A percentile compares a stretch with the other conserved stretches of the same genome.
These are phyloP conservation scores for Bombus picipes DNA, from an alignment of 1,140 invertebrate genomes.

Conservation along the genomic window DNA sequence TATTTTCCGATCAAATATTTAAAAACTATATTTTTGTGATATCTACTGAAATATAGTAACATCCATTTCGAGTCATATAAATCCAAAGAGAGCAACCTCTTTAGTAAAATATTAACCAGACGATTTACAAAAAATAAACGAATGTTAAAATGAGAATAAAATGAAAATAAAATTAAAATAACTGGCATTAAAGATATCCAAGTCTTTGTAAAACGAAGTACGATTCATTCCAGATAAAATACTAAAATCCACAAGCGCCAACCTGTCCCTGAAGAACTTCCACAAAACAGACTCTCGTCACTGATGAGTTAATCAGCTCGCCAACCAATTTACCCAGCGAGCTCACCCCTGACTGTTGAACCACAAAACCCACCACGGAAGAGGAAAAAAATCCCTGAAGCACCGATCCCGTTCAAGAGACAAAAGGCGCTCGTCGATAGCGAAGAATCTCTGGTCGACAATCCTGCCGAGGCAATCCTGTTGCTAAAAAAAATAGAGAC, in stretches of 20 bases:
- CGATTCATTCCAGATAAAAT: neutral
- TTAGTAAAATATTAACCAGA: neutral
- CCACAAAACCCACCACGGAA: neutral
- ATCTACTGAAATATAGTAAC: neutral
- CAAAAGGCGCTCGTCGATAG: neutral
- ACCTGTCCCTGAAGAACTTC: neutral
- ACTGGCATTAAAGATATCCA: too few relatives aligned
- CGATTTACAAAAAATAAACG: neutral
- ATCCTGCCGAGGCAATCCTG: too few relatives aligned
- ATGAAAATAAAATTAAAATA: neutral
- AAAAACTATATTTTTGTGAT: neutral
- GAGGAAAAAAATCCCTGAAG: too few relatives aligned
- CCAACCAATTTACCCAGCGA: neutral
- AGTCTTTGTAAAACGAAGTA: neutral
- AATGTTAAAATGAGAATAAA: neutral
- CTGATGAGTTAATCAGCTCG: slow-evolving; percentile 2
- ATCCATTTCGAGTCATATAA: neutral
- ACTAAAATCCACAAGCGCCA: neutral
- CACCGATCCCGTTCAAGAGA: neutral
- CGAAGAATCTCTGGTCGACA: neutral
- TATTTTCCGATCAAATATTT: neutral
- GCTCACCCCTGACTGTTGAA: neutral
- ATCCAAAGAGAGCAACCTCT: neutral
- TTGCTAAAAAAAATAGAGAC: neutral
- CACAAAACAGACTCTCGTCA: too few relatives aligned